Conservation (phyloP, 2,888 invertebrate species). For the Caradrina kadenii region DNA sequence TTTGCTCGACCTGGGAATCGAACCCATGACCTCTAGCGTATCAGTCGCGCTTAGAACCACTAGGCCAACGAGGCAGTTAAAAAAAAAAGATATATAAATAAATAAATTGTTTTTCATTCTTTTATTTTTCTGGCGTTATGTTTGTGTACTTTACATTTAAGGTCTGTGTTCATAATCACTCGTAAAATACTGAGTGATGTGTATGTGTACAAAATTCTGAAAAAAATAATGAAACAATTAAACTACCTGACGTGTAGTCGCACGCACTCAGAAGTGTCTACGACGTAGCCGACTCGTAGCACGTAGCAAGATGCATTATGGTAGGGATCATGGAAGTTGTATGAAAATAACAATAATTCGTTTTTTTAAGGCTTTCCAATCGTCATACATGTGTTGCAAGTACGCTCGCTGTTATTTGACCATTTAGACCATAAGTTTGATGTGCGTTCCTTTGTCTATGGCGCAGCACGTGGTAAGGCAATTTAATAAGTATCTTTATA, state of each 20-base stretch:
- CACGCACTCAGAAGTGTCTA: neutral
- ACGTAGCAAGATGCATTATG: neutral
- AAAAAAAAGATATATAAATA: too few species aligned
- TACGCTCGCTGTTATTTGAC: too few species aligned
- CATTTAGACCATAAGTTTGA: neutral
- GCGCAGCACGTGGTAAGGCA: neutral
- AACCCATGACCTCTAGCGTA: too few species aligned
- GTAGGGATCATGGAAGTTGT: neutral
- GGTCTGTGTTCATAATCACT: too few species aligned
- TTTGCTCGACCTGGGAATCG: too few species aligned
- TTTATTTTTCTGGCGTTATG: neutral
- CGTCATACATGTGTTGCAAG: neutral
- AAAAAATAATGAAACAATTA: too few species aligned
- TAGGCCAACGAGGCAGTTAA: too few species aligned
- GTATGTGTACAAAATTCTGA: too few species aligned
- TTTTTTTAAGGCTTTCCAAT: neutral
- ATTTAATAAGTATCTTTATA: neutral
- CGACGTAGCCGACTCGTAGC: neutral
- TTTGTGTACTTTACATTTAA: too few species aligned
- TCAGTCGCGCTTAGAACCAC: too few species aligned
- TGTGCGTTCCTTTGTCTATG: neutral
- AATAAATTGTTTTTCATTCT: neutral
- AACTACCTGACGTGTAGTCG: too few species aligned
- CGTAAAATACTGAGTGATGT: too few species aligned
- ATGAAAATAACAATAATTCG: neutral